Percentiles rank a stretch among this genome's conserved stretches.
These are phyloP conservation scores for Eclectus roratus DNA, from an alignment of 2,113 vertebrate species.

Conservation along the genomic window DNA sequence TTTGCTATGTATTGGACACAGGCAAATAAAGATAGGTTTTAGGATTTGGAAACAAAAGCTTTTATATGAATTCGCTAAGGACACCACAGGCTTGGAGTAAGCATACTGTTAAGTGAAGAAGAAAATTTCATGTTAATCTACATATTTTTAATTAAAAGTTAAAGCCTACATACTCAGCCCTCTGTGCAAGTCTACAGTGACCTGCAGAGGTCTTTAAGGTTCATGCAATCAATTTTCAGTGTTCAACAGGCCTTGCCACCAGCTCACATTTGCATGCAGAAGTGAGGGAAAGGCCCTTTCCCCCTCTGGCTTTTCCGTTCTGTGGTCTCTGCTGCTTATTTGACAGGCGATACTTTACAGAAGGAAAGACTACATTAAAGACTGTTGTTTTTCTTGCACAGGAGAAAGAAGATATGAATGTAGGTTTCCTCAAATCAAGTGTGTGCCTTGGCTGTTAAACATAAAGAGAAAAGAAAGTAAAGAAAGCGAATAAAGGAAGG, in stretches of 20 bases:
- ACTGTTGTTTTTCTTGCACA: background rate
- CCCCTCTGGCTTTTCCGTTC: rapidly evolving
- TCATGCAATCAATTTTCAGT: background rate
- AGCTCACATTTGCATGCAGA: background rate
- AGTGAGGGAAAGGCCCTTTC: background rate
- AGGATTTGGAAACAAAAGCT: background rate
- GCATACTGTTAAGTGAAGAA: background rate
- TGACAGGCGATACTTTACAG: background rate
- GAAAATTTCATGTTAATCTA: background rate
- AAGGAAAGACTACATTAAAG: background rate
- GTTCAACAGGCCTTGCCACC: background rate
- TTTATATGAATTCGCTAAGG: background rate
- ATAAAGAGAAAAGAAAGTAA: background rate
- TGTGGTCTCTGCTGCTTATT: background rate
- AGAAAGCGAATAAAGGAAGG: background rate
- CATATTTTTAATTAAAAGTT: background rate
- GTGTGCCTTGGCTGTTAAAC: background rate
- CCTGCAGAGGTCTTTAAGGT: background rate
- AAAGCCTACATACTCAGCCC: background rate
- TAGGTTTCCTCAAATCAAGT: background rate
- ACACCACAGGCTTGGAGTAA: background rate
- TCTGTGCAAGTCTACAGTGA: background rate
- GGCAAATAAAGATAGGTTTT: background rate
- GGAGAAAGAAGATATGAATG: background rate
- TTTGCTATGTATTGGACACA: background rate